Conservation (phyloP, 2,888 invertebrate genomes). For the Lasioglossum villosulum region DNA sequence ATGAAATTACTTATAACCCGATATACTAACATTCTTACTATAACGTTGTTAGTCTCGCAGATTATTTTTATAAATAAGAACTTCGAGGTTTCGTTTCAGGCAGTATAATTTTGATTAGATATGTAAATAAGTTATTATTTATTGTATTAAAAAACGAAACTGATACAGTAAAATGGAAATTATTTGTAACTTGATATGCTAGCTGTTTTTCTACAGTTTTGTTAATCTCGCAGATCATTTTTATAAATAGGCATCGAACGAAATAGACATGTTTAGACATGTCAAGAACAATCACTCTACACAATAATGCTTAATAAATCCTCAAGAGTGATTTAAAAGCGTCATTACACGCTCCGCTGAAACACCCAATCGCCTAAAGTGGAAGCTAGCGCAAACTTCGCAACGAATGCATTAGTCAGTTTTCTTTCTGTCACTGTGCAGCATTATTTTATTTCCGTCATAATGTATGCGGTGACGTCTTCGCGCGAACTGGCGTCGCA, state of each 20-base stretch:
- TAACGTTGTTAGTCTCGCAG: not conserved
- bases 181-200: not conserved
- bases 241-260: not conserved
- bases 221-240: not conserved
- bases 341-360: not conserved
- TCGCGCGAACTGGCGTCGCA: not conserved
- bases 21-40: not conserved
- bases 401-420: not conserved
- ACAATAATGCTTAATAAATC: not conserved
- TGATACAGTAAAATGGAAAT: not conserved
- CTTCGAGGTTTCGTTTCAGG: too few species aligned
- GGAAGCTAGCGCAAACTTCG: not conserved
- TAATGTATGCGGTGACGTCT: conserved; percentile 1
- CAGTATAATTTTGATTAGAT: too few species aligned
- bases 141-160: not conserved
- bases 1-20: not conserved
- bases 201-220: not conserved
- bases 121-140: not conserved
- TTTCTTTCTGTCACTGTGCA: conserved; percentile 1
- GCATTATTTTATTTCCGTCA: conserved; percentile 16
- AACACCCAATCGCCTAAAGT: not conserved
- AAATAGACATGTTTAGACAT: not conserved
- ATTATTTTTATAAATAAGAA: too few species aligned
- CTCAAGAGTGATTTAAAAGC: not conserved
- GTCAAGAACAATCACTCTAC: not conserved